Base-by-base conservation (phyloP, 2,113 vertebrate genomes). In the Etheostoma spectabile region DNA sequence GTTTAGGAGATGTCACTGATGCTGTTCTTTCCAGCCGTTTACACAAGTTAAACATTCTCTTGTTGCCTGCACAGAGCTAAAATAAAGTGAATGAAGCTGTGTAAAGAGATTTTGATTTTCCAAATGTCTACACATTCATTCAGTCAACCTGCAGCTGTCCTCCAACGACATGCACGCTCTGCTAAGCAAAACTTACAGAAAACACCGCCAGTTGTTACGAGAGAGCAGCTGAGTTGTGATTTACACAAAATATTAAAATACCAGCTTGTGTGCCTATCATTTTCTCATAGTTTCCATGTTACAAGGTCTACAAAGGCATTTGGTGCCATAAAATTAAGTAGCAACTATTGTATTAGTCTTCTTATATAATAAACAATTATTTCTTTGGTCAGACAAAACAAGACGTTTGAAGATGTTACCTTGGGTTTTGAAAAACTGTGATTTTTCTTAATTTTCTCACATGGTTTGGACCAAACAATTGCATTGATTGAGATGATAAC, bases 171-270 rank as follows among this genome's bases (percentile, higher is more conserved):
- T 10, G 30, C 48, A 22, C 63, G 1, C 22, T 5, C 18, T 55
- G 35, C 35, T 45, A 42, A 38, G 45, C 71, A 65, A 14, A 24
- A 76, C 22, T 52, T 21, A 45, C 60, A 66, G 0, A 18, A 60
- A 48, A 33, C 1, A 33, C 18, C 16, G 24, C 22, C 15, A 48
- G 45, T 60, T 49, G 8, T 67, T 67, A 45, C 19, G 7, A 49
- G 63, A 66, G 21, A 68, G 42, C 64, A 59, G 61, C 74, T 55
- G 61, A 53, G 22, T 45, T 45, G 61, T 21, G 57, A 42, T 13
- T 45, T 45, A 21, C 13, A 46, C 38, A 46, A 15, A 38, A 24
- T 46, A n/a, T 3, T 38, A 63, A 22, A 14, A 45, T 21, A 45
- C 3, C 10, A 53, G n/a, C 16, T 51, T 51, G 49, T 18, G 21